These are phyloP conservation scores for Penaeus monodon DNA, from an alignment of 2,888 invertebrate genomes.

Conservation along the genomic window DNA sequence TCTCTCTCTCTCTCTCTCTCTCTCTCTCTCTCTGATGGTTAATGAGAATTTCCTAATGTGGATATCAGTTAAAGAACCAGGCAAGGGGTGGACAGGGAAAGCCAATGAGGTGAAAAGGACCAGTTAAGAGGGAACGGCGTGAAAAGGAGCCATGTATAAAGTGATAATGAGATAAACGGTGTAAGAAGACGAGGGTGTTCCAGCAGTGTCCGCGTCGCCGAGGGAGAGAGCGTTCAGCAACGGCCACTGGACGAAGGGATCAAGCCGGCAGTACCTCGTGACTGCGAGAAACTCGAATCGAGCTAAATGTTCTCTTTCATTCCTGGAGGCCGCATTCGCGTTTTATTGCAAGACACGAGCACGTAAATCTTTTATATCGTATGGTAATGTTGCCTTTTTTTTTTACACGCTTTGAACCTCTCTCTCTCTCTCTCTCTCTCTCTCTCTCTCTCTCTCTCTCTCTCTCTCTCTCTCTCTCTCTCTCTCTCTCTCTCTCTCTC, in stretches of 20 bases:
- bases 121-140: neutral
- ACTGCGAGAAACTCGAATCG: no score
- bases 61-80: neutral
- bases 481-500: conserved; percentile 23
- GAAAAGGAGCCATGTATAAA: conserved; percentile 1
- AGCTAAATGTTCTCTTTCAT: no score
- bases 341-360: no score
- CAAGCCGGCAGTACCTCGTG: no score
- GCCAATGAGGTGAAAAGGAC: neutral
- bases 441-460: conserved; percentile 13
- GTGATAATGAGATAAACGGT: no score
- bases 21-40: neutral
- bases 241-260: no score
- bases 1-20: no score
- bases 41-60: neutral
- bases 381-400: no score
- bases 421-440: no score
- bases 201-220: neutral
- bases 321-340: no score
- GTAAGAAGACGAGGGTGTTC: no score
- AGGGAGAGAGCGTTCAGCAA: neutral
- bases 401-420: neutral
- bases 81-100: neutral
- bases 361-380: neutral
- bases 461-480: conserved; percentile 16